Conservation (phyloP, 2,797 vertebrate species). For the Buphagus erythrorhynchus region DNA sequence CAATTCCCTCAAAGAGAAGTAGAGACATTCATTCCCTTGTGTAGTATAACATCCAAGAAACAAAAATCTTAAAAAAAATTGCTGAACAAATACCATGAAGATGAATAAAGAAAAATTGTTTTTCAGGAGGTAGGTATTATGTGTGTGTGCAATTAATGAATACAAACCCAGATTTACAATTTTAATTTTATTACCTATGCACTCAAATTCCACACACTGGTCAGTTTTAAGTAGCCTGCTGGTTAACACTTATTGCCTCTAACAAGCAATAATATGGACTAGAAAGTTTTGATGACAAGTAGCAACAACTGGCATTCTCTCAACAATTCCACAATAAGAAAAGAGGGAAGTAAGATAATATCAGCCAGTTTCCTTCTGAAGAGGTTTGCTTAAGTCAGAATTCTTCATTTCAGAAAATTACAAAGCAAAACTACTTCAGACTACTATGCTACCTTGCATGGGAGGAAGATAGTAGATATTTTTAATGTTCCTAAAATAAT, state of each 20-base stretch:
- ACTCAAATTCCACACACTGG: background rate
- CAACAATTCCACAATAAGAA: constrained; percentile 75
- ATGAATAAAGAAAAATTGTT: background rate
- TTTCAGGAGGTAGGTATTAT: background rate
- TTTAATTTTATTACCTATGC: background rate
- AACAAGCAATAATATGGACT: constrained; percentile 27
- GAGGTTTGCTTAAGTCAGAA: constrained; percentile 71
- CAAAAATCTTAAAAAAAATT: background rate
- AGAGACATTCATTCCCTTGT: background rate
- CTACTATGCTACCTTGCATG: constrained; percentile 31
- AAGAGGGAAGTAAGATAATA: constrained; percentile 78
- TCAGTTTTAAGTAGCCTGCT: background rate
- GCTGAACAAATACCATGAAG: background rate
- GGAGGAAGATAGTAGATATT: constrained; percentile 49
- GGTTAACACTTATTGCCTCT: constrained; percentile 31
- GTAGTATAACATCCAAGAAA: background rate
- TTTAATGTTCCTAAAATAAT: constrained; percentile 57
- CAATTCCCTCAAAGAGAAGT: background rate
- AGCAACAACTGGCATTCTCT: constrained; percentile 74
- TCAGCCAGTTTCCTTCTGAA: constrained; percentile 73
- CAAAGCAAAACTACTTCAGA: constrained; percentile 37
- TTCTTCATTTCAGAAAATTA: constrained; percentile 61
- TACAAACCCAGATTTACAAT: background rate
- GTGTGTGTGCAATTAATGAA: background rate
- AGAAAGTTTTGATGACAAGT: constrained; percentile 69